phyloP scores from a whole-genome alignment of 2,888 invertebrate genomes.

The Spicauda simplicius region DNA sequence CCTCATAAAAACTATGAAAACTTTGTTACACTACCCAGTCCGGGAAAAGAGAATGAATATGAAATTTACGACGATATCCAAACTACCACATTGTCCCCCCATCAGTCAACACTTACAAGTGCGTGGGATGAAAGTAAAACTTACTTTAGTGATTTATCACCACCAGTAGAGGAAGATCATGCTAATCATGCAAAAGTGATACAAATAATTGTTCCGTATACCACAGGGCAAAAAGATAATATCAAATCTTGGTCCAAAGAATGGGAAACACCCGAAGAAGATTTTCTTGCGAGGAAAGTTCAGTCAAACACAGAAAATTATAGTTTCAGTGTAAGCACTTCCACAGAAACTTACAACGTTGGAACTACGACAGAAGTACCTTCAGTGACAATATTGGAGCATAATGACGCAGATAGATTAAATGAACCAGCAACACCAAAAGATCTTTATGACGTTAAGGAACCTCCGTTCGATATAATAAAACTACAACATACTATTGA shows the following conservation, averaged over 20 bases:
- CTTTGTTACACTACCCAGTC: conserved; percentile 65
- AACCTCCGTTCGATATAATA: conserved; percentile 88
- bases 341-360: conserved; percentile 58
- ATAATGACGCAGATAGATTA: conserved; percentile 79
- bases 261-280: conserved; percentile 60
- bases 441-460: conserved; percentile 75
- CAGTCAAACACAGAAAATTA: conserved; percentile 64
- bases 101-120: conserved; percentile 49
- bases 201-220: conserved; percentile 93
- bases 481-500: conserved; percentile 93
- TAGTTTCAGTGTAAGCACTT: conserved; percentile 44
- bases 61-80: conserved; percentile 74
- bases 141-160: conserved; percentile 55
- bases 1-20: conserved; percentile 82
- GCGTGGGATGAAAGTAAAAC: conserved; percentile 63
- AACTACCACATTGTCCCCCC: conserved; percentile 56
- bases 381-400: conserved; percentile 63
- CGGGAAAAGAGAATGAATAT: conserved; percentile 64
- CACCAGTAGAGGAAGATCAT: conserved; percentile 53
- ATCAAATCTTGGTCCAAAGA: conserved; percentile 66
- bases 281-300: conserved; percentile 78
- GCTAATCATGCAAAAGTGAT: conserved; percentile 86
- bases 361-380: conserved; percentile 62
- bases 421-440: conserved; percentile 67
- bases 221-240: conserved; percentile 66